Base-by-base conservation (phyloP, 2,888 invertebrate genomes). In the Argyresthia goedartella region DNA sequence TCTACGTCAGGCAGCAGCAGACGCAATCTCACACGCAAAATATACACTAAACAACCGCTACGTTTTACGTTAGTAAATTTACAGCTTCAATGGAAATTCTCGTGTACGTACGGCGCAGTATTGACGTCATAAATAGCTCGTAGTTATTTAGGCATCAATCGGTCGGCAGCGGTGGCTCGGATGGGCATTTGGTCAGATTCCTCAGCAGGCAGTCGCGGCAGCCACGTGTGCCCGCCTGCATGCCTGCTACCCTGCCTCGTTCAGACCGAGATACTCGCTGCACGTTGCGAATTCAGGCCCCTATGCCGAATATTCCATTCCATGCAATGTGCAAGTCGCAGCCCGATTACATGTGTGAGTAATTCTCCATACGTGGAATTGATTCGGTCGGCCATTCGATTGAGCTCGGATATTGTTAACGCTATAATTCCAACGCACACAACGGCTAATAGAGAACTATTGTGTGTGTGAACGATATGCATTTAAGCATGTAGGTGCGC, bases 111-210 rank as follows among this genome's bases (percentile, higher is more conserved):
- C 48, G 7, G 13, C 25, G 48, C 35, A 36, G 41, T 13, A 25
- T 51, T 42, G 60, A 56, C 57, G 68, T 72, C 76, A 73, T 81
- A 82, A 82, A 82, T 82, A 81, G 81, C 74, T 72, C 68, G 70
- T 74, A 70, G 81, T 71, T 76, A 82, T 84, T 82, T 73, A 76
- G 73, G 74, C 70, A 76, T 75, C 81, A 81, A 77, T 79, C 75
- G 81, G 25, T 25, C 25, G 25, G 25, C 25, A 25, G 34, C 44
- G 35, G 15, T 50, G 70, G 76, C 70, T 69, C 63, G 79, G 76
- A 76, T 81, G 82, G 80, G 81, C 85, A 85, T 85, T 84, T 76
- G 85, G 82, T 81, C 73, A 80, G 84, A 86, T 86, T 86, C 85
- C 85, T 67, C 65, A 67, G 73, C 67, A 71, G 63, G 79, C 74